Evolutionary conservation across 2,113 vertebrate genomes (phyloP).

Genomic region (Marmota flaviventris): DNA sequence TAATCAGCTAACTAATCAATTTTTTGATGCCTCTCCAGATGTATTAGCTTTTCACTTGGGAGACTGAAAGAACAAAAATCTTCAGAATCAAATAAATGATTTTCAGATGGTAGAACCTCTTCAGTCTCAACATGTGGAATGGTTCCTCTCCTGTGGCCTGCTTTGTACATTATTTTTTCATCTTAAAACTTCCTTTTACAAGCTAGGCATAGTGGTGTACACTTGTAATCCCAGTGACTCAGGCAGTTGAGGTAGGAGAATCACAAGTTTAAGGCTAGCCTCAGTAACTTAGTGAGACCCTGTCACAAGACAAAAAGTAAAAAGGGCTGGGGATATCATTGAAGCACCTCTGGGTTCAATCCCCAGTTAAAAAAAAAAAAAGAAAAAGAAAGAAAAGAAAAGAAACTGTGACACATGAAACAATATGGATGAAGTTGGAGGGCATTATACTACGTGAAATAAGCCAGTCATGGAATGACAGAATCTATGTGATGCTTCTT

Average conservation of each 20-base stretch:
- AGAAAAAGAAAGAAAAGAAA: neutral
- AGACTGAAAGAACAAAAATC: neutral
- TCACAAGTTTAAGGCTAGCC: too few relatives aligned
- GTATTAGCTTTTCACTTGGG: constrained; percentile 29
- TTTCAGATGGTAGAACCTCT: neutral
- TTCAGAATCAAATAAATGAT: neutral
- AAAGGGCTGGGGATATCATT: too few relatives aligned
- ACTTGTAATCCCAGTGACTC: too few relatives aligned
- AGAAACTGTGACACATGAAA: neutral
- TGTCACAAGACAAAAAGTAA: too few relatives aligned
- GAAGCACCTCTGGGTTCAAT: too few relatives aligned
- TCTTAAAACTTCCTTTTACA: neutral
- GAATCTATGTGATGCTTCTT: neutral
- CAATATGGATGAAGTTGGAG: neutral
- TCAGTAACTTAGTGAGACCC: too few relatives aligned
- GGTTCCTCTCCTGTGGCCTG: neutral
- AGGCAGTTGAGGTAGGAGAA: too few relatives aligned
- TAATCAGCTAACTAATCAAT: neutral
- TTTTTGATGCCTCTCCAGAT: neutral
- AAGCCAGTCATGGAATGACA: constrained; percentile 14
- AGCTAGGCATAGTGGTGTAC: too few relatives aligned
- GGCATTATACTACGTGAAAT: neutral
- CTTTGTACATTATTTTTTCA: neutral
- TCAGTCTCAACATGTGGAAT: neutral
- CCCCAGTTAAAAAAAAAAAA: too few relatives aligned